These are phyloP conservation scores for Sarotherodon lohbergeri DNA, from an alignment of 2,113 vertebrate species.

Conservation along the genomic window DNA sequence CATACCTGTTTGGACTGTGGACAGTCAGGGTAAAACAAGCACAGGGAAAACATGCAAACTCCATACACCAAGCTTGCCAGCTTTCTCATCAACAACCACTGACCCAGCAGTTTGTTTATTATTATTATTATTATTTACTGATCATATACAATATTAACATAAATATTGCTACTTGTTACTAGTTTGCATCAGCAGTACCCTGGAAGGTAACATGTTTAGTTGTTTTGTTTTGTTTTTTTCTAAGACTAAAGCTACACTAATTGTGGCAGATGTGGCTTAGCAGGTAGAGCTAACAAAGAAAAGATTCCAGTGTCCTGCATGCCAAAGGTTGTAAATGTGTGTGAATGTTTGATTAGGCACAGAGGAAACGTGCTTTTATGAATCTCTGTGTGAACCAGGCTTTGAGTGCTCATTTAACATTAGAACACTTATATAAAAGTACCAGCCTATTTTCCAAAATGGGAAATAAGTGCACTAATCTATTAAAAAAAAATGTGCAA, in stretches of 20 bases:
- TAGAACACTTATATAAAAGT: neutral
- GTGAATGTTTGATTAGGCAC: neutral
- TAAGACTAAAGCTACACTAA: neutral
- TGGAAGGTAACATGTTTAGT: neutral
- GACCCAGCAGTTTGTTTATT: neutral
- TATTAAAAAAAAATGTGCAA: neutral
- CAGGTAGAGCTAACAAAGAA: neutral
- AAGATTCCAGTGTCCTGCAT: neutral
- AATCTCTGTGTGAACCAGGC: neutral
- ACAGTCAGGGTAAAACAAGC: no score
- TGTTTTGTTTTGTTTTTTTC: neutral
- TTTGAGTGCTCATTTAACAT: neutral
- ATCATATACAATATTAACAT: no score
- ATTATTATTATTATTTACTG: no score
- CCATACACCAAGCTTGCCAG: no score
- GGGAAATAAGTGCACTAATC: neutral
- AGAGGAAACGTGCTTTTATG: neutral
- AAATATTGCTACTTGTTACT: no score
- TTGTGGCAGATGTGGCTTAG: neutral
- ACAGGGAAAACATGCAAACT: no score
- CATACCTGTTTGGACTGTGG: no score
- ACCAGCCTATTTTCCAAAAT: neutral
- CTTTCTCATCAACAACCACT: neutral
- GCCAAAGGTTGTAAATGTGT: neutral
- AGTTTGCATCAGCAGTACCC: no score